These are phyloP conservation scores for Loripinus fragilis DNA, from an alignment of 2,888 invertebrate species.

Conservation along the genomic window DNA sequence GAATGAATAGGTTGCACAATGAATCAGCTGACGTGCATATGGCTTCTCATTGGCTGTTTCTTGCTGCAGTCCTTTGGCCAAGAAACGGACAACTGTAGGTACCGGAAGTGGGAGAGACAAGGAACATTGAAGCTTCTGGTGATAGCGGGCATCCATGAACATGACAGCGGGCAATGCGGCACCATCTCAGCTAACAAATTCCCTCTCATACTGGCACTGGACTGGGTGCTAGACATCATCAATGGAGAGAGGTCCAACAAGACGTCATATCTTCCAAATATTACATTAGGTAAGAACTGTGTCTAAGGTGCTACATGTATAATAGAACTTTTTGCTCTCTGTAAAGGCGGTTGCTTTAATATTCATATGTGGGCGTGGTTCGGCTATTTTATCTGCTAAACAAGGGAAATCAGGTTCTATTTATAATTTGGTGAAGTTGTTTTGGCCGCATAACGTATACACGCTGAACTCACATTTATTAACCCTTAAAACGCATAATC, in stretches of 20 bases:
- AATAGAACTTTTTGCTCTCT: too few relatives aligned
- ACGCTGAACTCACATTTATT: too few relatives aligned
- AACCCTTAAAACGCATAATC: too few relatives aligned
- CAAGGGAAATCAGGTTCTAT: too few relatives aligned
- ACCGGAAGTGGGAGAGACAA: slow-evolving; percentile 40
- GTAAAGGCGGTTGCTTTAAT: too few relatives aligned
- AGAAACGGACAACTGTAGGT: slow-evolving; percentile 39
- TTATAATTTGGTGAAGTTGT: too few relatives aligned
- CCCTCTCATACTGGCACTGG: slow-evolving; percentile 36
- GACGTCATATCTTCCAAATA: slow-evolving; percentile 30
- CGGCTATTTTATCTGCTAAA: too few relatives aligned
- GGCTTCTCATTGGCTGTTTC: background rate
- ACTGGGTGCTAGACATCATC: slow-evolving; percentile 39
- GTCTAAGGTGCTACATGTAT: too few relatives aligned
- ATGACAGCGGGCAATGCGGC: slow-evolving; percentile 35
- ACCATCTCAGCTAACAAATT: slow-evolving; percentile 28
- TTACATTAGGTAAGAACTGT: slow-evolving; percentile 42
- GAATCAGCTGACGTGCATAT: background rate
- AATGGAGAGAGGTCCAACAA: slow-evolving; percentile 28
- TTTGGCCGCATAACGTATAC: too few relatives aligned
- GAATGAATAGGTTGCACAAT: background rate
- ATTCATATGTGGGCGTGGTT: too few relatives aligned
- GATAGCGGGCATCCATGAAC: slow-evolving; percentile 47
- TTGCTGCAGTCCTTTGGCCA: background rate
- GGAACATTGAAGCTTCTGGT: slow-evolving; percentile 42